A percentile compares a stretch with the other conserved stretches of the same genome.
Evolutionary conservation across 2,888 invertebrate genomes (phyloP).

Genomic region (Branchellion lobata): DNA sequence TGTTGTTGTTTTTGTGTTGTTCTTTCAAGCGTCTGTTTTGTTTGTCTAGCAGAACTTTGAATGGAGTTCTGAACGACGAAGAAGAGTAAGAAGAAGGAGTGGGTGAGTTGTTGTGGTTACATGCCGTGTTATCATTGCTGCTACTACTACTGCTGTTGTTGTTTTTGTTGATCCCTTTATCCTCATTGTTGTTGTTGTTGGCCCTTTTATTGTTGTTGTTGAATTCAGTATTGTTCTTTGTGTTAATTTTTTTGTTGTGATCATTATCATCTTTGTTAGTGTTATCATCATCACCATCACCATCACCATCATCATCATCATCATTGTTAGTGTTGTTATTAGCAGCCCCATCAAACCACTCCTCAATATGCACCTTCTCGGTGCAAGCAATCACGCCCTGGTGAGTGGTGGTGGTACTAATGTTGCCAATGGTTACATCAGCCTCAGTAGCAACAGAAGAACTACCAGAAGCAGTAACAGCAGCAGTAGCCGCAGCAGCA

Average conservation of each 20-base stretch:
- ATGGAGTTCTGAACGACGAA: too few relatives aligned
- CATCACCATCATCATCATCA: slow-evolving; percentile 1
- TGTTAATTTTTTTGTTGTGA: too few relatives aligned
- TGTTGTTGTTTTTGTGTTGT: too few relatives aligned
- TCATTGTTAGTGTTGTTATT: not conserved
- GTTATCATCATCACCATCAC: not conserved
- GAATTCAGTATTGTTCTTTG: too few relatives aligned
- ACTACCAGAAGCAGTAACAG: not conserved
- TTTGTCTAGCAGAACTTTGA: not conserved
- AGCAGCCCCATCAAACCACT: not conserved
- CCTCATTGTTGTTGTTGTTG: not conserved
- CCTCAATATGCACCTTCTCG: not conserved
- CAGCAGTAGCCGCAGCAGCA: not conserved
- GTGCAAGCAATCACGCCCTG: not conserved
- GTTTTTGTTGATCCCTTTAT: too few relatives aligned
- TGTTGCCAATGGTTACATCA: not conserved
- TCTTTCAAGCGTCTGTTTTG: not conserved
- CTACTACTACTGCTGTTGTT: too few relatives aligned
- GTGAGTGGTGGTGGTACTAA: not conserved
- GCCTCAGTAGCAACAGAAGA: too few relatives aligned
- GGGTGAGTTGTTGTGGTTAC: too few relatives aligned
- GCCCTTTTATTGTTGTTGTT: not conserved
- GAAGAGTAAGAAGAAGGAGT: too few relatives aligned
- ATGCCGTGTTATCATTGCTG: too few relatives aligned
- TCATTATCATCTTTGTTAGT: not conserved